Percentiles rank a stretch among this genome's conserved stretches.
Conservation (phyloP, 2,797 vertebrate genomes). For the Channallabes apus region DNA sequence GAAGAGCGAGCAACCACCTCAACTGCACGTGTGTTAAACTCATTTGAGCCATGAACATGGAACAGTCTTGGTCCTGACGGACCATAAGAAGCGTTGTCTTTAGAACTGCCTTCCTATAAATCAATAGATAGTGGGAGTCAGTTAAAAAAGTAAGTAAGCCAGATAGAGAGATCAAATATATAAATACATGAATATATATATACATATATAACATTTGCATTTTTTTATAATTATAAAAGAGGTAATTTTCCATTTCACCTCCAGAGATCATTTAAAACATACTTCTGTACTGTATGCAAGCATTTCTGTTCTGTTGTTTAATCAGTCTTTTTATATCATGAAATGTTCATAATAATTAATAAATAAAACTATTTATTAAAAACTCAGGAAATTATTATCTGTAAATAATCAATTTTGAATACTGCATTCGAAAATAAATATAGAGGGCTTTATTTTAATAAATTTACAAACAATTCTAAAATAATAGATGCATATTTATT, state of each 20-base stretch:
- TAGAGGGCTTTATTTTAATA: not conserved
- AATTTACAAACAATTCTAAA: not conserved
- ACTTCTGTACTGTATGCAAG: not conserved
- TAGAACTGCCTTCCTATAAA: constrained; percentile 76
- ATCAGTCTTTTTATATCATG: not conserved
- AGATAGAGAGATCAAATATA: not conserved
- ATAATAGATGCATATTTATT: not conserved
- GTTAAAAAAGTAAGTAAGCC: not conserved
- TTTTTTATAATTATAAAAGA: not conserved
- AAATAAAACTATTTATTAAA: not conserved
- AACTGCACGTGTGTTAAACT: constrained; percentile 82
- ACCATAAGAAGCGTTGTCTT: constrained; percentile 51
- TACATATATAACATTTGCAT: not conserved
- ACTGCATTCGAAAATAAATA: not conserved
- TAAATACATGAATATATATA: not conserved
- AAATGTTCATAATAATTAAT: not conserved
- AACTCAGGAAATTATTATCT: not conserved
- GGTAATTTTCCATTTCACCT: not conserved
- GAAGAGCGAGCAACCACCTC: constrained; percentile 73
- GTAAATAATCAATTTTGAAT: not conserved
- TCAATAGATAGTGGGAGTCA: not conserved
- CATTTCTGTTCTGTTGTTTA: not conserved
- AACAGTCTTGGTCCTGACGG: constrained; percentile 72
- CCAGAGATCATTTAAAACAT: not conserved
- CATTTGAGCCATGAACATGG: constrained; percentile 77